Base-by-base conservation (phyloP, 2,113 vertebrate genomes). In the Pagrus major region DNA sequence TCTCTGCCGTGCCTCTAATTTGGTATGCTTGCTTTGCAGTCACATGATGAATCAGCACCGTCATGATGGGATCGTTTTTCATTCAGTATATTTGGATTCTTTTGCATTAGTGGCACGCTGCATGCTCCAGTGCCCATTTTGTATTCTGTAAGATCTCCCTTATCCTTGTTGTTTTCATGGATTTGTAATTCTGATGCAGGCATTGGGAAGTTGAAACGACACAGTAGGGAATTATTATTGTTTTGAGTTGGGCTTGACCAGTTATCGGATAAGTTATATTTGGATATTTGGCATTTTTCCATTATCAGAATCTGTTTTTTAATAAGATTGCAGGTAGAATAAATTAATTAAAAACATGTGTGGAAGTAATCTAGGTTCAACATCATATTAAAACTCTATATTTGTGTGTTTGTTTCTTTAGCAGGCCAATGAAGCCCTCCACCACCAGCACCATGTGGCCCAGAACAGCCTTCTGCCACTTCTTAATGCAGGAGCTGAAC, bases 381-480 rank as follows among this genome's bases (percentile, higher is more conserved):
- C 39, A 60, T 35, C 61, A 76, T 49, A 52, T 59, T 68, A 1
- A n/a, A 51, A 29, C 10, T 55, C 2, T 67, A 20, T 68, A 0
- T 64, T 12, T 81, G 33, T 88, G 52, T 80, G 52, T 88, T 84
- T 84, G 65, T 89, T 47, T 81, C 51, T 72, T 47, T 83, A 98
- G 96, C 95, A 99, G 97, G 97, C 98, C 85, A 97, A 98, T 68
- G 98, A 99, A 95, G 97, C 97, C 92, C 97, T 98, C 79, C 98
- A 99, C 94, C 98, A 99, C 95, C 98, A 99, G 94, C 98, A 99
- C 94, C 98, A 99, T 92, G 96, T 97, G 95, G 97, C 96, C 85
- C 97, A 97, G 89, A 99, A 97, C 94, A 99, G 96, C 92, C 95
- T 99, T 92, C 96, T 99, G 93, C 98, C 98, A 41, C 97, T 99